Evolutionary conservation across 2,888 invertebrate species (phyloP).

Genomic region (Dolomedes plantarius): DNA sequence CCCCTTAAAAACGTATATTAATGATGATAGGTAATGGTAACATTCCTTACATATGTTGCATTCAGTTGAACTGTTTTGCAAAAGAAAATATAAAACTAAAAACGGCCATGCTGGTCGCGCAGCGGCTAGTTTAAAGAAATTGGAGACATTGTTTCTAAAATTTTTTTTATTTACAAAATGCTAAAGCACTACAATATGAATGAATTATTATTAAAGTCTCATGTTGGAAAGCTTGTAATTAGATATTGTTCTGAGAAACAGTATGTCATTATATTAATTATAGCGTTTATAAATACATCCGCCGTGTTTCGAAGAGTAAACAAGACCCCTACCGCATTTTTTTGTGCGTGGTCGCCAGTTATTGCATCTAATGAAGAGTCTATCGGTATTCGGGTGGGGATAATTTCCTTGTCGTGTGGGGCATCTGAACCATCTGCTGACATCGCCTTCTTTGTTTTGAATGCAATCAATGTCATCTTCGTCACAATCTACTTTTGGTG

Average conservation of each 20-base stretch:
- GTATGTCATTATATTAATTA: no score
- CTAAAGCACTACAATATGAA: background rate
- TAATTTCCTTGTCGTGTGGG: constrained; percentile 31
- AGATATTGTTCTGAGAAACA: no score
- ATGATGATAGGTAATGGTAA: no score
- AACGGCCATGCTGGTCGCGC: no score
- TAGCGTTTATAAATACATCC: constrained; percentile 33
- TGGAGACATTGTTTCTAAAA: no score
- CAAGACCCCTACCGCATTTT: constrained; percentile 26
- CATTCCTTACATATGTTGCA: no score
- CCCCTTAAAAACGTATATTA: no score
- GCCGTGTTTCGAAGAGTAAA: constrained; percentile 32
- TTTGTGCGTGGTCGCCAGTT: constrained; percentile 43
- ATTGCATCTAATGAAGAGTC: constrained; percentile 45
- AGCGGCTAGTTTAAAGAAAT: no score
- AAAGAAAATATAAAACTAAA: no score
- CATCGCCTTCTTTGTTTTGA: constrained; percentile 29
- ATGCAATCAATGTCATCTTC: constrained; percentile 52
- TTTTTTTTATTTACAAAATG: constrained; percentile 4
- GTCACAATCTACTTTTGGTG: constrained; percentile 28
- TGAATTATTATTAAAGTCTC: no score
- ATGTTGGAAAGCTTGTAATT: no score
- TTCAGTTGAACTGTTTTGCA: no score
- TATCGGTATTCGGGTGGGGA: constrained; percentile 34
- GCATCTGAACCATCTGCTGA: constrained; percentile 51